Percentiles rank a stretch among this genome's conserved stretches.
phyloP scores from a whole-genome alignment of 2,888 invertebrate genomes.

The Tetropium fuscum region DNA sequence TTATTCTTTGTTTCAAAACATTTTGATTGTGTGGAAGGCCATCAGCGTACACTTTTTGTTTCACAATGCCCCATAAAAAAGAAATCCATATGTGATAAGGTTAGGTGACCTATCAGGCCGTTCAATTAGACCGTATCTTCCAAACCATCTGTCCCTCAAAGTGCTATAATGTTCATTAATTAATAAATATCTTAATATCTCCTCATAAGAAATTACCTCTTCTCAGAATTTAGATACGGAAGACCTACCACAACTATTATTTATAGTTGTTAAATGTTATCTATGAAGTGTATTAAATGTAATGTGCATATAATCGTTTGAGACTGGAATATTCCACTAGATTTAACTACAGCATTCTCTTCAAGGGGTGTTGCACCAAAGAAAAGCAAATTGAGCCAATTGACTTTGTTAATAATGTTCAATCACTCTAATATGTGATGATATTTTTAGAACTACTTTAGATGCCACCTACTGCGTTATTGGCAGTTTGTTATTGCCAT shows the following conservation, averaged over 20 bases:
- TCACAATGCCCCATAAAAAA: no score
- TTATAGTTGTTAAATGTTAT: no score
- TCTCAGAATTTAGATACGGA: neutral
- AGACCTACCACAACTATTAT: neutral
- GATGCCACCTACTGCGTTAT: neutral
- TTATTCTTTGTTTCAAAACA: no score
- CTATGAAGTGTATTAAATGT: no score
- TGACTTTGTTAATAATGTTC: slow-evolving; percentile 8
- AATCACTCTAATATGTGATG: neutral
- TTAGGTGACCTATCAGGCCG: no score
- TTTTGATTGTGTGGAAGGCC: no score
- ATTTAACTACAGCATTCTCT: neutral
- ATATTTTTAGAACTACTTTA: neutral
- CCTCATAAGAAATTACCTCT: neutral
- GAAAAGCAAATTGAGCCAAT: neutral
- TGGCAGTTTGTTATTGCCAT: no score
- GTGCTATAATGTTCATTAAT: no score
- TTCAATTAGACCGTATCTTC: no score
- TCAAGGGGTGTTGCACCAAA: neutral
- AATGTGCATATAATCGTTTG: neutral
- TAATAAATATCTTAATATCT: neutral
- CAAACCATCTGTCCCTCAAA: no score
- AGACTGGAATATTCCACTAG: neutral
- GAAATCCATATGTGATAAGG: no score
- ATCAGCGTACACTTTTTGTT: no score